A percentile compares a stretch with the other conserved stretches of the same genome.
These are phyloP conservation scores for Lepidonotus clava DNA, from an alignment of 2,888 invertebrate species.

Conservation along the genomic window DNA sequence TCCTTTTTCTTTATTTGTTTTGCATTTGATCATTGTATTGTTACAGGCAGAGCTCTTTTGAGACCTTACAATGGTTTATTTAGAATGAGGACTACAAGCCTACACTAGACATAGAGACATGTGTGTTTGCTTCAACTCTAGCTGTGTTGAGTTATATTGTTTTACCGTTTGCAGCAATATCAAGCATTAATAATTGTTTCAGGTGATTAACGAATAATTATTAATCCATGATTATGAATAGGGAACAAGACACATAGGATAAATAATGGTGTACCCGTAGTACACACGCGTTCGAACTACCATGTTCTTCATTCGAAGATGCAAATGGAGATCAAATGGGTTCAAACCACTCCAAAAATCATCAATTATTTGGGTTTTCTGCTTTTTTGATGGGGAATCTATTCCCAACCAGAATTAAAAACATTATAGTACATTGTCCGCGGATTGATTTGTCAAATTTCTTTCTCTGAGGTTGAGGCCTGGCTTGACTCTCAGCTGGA, in stretches of 20 bases:
- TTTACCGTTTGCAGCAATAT: constrained; percentile 38
- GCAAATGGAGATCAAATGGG: not conserved
- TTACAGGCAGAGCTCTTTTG: constrained; percentile 20
- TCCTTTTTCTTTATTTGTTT: constrained; percentile 47
- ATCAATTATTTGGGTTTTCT: constrained; percentile 9
- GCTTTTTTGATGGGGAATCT: not conserved
- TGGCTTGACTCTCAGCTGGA: not conserved
- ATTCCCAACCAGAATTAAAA: not conserved
- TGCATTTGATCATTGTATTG: constrained; percentile 45
- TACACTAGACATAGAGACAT: not conserved
- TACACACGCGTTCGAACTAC: not conserved
- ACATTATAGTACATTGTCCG: not conserved
- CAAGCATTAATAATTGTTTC: not conserved
- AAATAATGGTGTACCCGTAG: not conserved
- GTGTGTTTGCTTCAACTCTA: constrained; percentile 36
- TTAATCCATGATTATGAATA: not conserved
- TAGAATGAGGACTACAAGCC: not conserved
- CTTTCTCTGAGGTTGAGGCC: not conserved
- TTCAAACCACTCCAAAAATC: not conserved
- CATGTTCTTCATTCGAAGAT: not conserved
- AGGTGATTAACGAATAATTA: constrained; percentile 37
- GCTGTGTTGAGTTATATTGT: constrained; percentile 44
- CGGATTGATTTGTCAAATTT: constrained; percentile 8
- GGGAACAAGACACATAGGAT: not conserved
- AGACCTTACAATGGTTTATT: constrained; percentile 11